These are phyloP conservation scores for Ibycter americanus DNA, from an alignment of 2,797 vertebrate genomes.

Conservation along the genomic window DNA sequence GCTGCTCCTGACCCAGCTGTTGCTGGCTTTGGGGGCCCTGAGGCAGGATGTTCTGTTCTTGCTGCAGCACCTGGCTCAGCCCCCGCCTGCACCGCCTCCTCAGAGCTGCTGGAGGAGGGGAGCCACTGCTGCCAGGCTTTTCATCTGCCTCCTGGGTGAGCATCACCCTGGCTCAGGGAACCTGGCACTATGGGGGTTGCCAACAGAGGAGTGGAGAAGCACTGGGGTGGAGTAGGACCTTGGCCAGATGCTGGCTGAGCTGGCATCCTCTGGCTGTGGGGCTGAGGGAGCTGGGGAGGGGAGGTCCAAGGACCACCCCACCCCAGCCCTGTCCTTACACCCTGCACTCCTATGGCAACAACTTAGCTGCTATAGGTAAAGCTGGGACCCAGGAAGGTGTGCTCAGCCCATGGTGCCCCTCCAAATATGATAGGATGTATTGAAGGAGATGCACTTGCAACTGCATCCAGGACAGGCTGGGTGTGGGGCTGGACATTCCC, in stretches of 20 bases:
- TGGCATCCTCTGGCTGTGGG: background rate
- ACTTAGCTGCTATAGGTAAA: background rate
- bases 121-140: background rate
- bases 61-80: accelerated
- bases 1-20: background rate
- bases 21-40: accelerated
- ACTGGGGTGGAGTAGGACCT: background rate
- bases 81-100: accelerated
- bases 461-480: background rate
- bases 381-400: background rate
- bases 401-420: accelerated
- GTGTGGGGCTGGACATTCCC: background rate
- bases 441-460: background rate
- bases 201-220: background rate
- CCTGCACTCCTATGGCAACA: background rate
- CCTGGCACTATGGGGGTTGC: background rate
- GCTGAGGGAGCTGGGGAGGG: background rate
- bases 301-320: background rate
- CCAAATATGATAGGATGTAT: background rate
- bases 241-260: background rate
- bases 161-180: accelerated
- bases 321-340: background rate
- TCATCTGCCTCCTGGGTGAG: background rate
- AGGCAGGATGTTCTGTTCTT: constrained; percentile 55
- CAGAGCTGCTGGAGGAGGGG: background rate